Conservation (phyloP, 2,797 vertebrate genomes). For the Tapirus indicus region DNA sequence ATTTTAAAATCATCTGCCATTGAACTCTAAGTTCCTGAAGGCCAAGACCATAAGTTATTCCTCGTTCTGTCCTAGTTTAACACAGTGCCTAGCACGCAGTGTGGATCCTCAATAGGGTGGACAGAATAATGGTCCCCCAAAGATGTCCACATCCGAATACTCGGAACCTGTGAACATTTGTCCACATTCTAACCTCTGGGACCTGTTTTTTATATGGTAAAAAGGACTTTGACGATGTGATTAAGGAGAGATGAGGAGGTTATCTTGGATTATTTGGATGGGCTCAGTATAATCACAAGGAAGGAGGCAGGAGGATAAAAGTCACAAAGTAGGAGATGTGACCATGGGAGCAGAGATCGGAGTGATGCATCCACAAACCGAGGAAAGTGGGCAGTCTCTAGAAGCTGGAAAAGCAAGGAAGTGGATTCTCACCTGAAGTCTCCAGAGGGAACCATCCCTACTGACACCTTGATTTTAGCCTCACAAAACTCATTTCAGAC, state of each 20-base stretch:
- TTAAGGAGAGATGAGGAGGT: not conserved
- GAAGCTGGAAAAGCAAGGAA: not conserved
- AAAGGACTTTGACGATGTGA: not conserved
- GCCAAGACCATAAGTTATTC: not conserved
- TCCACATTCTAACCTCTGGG: not conserved
- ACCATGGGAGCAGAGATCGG: not conserved
- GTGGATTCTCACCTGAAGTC: not conserved
- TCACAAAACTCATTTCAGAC: not conserved
- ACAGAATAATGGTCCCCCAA: too few species aligned
- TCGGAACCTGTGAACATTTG: too few species aligned
- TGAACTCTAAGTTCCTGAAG: not conserved
- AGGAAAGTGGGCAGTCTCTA: not conserved
- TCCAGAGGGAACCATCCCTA: not conserved
- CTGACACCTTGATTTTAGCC: not conserved
- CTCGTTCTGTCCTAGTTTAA: not conserved
- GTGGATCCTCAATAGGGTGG: not conserved
- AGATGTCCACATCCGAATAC: not conserved
- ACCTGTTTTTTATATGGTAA: not conserved
- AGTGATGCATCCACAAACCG: not conserved
- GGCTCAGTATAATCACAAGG: not conserved
- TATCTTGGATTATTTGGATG: not conserved
- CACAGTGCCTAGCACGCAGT: accelerated
- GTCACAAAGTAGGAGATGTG: not conserved
- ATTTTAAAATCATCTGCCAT: not conserved
- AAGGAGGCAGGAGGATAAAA: not conserved